These are phyloP conservation scores for Formica selysi DNA, from an alignment of 1,140 invertebrate species.

Conservation along the genomic window DNA sequence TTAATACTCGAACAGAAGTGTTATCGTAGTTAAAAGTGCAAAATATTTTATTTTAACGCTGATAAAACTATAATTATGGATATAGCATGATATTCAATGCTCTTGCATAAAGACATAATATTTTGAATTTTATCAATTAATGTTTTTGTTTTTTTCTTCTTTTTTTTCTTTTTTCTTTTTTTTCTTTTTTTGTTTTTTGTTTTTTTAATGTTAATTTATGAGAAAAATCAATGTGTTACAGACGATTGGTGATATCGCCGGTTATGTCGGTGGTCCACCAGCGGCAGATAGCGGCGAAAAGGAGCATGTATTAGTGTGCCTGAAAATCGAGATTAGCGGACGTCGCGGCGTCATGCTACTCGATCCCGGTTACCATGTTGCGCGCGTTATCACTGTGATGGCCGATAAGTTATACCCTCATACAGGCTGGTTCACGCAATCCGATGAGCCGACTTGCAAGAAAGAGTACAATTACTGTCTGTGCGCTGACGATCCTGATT, in stretches of 20 bases:
- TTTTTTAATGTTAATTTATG: not conserved
- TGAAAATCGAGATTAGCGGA: constrained; percentile 91
- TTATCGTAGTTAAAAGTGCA: too few relatives aligned
- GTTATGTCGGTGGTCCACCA: constrained; percentile 88
- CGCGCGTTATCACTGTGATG: constrained; percentile 95
- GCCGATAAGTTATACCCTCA: constrained; percentile 93
- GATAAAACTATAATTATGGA: not conserved
- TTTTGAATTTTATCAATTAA: not conserved
- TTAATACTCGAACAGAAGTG: too few relatives aligned
- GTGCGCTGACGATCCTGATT: constrained; percentile 89
- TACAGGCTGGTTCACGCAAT: constrained; percentile 95
- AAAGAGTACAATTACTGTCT: constrained; percentile 94
- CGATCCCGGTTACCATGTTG: constrained; percentile 96
- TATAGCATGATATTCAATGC: not conserved
- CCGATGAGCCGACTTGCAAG: constrained; percentile 90
- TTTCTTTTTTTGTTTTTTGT: not conserved
- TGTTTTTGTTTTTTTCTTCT: not conserved
- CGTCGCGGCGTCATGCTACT: constrained; percentile 92
- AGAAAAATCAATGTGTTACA: constrained; percentile 59
- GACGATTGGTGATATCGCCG: constrained; percentile 89
- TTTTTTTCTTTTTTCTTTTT: too few relatives aligned
- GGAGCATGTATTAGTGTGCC: constrained; percentile 95
- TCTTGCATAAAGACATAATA: not conserved
- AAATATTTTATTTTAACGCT: too few relatives aligned
- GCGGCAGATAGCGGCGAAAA: constrained; percentile 91